phyloP scores from a whole-genome alignment of 2,888 invertebrate genomes.

The Drosophila birchii region DNA sequence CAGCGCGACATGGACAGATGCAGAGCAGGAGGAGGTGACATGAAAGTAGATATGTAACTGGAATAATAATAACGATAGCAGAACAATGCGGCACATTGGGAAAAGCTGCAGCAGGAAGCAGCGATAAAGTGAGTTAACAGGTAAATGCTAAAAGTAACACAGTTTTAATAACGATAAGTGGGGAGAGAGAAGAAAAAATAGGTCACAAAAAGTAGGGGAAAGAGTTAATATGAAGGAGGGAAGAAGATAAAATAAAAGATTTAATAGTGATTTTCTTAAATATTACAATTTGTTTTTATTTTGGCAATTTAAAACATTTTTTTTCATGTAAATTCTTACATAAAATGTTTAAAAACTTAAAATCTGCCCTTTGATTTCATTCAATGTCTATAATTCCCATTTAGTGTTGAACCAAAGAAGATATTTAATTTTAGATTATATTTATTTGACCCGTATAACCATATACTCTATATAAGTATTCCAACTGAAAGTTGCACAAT shows the following conservation, averaged over 20 bases:
- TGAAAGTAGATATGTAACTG: conserved; percentile 23
- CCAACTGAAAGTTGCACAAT: no score
- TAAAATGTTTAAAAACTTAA: no score
- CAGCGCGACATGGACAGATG: conserved; percentile 1
- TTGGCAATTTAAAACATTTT: no score
- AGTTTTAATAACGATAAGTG: conserved; percentile 10
- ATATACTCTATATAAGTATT: no score
- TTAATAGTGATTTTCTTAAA: not conserved
- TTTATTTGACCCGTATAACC: not conserved
- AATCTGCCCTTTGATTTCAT: not conserved
- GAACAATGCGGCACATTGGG: conserved; percentile 19
- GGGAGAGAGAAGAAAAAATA: not conserved
- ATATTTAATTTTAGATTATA: not conserved
- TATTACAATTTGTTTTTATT: not conserved
- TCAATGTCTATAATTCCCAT: not conserved
- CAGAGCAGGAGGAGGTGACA: conserved; percentile 1
- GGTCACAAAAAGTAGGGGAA: conserved; percentile 4
- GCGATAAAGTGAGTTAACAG: conserved; percentile 13
- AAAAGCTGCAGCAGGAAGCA: conserved; percentile 9
- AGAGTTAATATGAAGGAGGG: no score
- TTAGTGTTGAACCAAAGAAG: no score
- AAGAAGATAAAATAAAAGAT: not conserved
- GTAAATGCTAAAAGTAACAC: conserved; percentile 13
- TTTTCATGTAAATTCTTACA: no score
- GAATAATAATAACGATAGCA: conserved; percentile 25